Evolutionary conservation across 2,113 vertebrate genomes (phyloP).

Genomic region (Rattus norvegicus): GRCr8 NC_086023.1:93060001-93060500

Average conservation of each 20-base stretch:
- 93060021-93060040: slow-evolving; percentile 13
- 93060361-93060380: slow-evolving; percentile 79
- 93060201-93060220: slow-evolving; percentile 85
- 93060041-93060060: slow-evolving; percentile 72
- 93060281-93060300: slow-evolving; percentile 98
- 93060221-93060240: slow-evolving; percentile 80
- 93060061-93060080: slow-evolving; percentile 76
- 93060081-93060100: slow-evolving; percentile 85
- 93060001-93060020: slow-evolving; percentile 52
- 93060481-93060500: background rate
- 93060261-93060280: slow-evolving; percentile 98
- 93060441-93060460: slow-evolving; percentile 3
- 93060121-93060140: slow-evolving; percentile 85
- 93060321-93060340: slow-evolving; percentile 96
- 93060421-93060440: background rate
- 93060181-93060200: slow-evolving; percentile 92
- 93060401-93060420: background rate
- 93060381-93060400: slow-evolving; percentile 64
- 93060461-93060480: background rate
- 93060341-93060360: slow-evolving; percentile 86
- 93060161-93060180: slow-evolving; percentile 90
- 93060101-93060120: slow-evolving; percentile 88
- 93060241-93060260: slow-evolving; percentile 90
- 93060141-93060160: slow-evolving; percentile 89
- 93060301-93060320: slow-evolving; percentile 97